phyloP scores from a whole-genome alignment of 2,797 vertebrate genomes.

The Mormyrops attenuatus region DNA sequence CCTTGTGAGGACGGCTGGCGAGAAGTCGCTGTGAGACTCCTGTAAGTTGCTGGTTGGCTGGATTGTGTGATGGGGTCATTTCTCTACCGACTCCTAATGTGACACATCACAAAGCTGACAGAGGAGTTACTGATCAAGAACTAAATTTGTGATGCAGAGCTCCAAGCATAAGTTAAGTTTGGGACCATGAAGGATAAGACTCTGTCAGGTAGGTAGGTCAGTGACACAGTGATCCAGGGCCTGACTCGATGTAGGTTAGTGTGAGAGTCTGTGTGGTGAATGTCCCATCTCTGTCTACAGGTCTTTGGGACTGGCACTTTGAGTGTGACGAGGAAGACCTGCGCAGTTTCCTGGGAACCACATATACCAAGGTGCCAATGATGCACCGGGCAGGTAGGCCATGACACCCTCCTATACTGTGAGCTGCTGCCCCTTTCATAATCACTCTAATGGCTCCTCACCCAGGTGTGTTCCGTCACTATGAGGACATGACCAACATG shows the following conservation, averaged over 20 bases:
- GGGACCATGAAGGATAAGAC: not conserved
- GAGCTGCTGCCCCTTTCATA: not conserved
- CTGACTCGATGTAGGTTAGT: not conserved
- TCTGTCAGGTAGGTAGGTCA: not conserved
- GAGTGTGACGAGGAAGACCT: conserved; percentile 38
- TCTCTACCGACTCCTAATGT: not conserved
- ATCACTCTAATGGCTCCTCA: not conserved
- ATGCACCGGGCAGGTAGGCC: conserved; percentile 58
- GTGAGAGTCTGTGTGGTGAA: not conserved
- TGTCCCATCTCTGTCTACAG: conserved; percentile 33
- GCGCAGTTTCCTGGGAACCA: conserved; percentile 53
- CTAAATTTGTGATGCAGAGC: not conserved
- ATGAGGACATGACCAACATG: conserved; percentile 58
- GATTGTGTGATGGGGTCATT: not conserved
- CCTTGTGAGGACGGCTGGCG: not conserved
- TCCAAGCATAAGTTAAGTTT: not conserved
- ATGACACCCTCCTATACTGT: not conserved
- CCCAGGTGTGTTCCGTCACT: conserved; percentile 50
- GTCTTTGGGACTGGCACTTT: conserved; percentile 57
- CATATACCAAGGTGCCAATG: conserved; percentile 61
- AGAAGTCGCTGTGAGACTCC: not conserved
- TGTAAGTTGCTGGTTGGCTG: not conserved
- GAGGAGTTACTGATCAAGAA: not conserved
- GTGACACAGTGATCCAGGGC: not conserved
- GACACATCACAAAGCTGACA: not conserved